Conservation (phyloP, 2,888 invertebrate genomes). For the Copidosoma aretas region DNA sequence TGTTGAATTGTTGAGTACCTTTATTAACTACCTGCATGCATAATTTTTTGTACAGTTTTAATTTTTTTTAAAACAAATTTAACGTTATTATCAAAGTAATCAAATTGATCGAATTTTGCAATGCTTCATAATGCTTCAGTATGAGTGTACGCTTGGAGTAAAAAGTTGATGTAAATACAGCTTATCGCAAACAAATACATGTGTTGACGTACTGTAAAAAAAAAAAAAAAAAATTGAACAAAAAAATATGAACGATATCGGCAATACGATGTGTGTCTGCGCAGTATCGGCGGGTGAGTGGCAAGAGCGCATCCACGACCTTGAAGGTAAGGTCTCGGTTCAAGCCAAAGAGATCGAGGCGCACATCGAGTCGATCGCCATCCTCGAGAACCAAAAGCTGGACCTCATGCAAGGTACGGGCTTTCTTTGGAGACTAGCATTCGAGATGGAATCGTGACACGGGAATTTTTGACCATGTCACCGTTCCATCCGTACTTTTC, state of each 20-base stretch:
- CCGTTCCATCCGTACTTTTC: too few species aligned
- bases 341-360: constrained; percentile 63
- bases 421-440: constrained; percentile 9
- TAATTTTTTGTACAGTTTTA: too few species aligned
- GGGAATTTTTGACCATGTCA: too few species aligned
- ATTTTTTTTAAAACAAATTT: constrained; percentile 16
- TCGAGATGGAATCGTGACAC: not conserved
- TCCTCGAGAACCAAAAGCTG: constrained; percentile 72
- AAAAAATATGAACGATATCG: constrained; percentile 36
- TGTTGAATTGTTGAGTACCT: constrained; percentile 14
- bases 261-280: constrained; percentile 55
- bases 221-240: too few species aligned
- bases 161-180: too few species aligned
- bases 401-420: constrained; percentile 70
- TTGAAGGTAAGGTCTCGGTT: constrained; percentile 56
- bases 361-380: constrained; percentile 68
- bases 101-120: not conserved
- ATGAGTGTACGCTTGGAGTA: constrained; percentile 8
- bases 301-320: constrained; percentile 56
- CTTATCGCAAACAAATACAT: too few species aligned
- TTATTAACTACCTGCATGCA: not conserved
- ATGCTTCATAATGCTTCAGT: constrained; percentile 20
- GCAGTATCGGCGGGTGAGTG: constrained; percentile 58
- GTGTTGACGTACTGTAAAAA: too few species aligned
- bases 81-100: too few species aligned